Percentiles rank a stretch among this genome's conserved stretches.
phyloP scores from a whole-genome alignment of 2,888 invertebrate genomes.

The Eristalinus sepulchralis region DNA sequence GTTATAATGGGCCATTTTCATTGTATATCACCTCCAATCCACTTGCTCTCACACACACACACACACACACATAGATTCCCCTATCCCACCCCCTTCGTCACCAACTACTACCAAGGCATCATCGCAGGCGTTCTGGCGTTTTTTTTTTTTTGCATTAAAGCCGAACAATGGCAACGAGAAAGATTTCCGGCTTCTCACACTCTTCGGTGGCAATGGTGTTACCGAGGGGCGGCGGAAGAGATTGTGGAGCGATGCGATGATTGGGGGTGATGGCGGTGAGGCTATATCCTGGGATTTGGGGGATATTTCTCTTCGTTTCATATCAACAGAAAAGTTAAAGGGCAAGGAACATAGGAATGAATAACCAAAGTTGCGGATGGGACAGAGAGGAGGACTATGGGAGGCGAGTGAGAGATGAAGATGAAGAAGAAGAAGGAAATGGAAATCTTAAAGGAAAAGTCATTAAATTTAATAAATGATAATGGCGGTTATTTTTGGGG shows the following conservation, averaged over 20 bases:
- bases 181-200: neutral
- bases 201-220: no score
- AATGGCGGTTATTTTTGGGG: slow-evolving; percentile 43
- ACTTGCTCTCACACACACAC: slow-evolving; percentile 32
- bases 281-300: slow-evolving; percentile 9
- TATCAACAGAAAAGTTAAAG: slow-evolving; percentile 31
- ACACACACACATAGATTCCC: neutral
- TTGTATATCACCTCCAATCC: slow-evolving; percentile 49
- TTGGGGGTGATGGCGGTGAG: neutral
- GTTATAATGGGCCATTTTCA: slow-evolving; percentile 46
- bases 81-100: neutral
- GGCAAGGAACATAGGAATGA: slow-evolving; percentile 23
- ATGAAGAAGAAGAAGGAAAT: slow-evolving; percentile 38
- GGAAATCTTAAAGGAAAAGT: slow-evolving; percentile 59
- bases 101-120: neutral
- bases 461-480: slow-evolving; percentile 62
- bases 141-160: slow-evolving; percentile 8
- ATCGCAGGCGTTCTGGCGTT: neutral
- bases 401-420: neutral
- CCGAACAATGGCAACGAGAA: slow-evolving; percentile 14
- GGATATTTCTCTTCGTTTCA: slow-evolving; percentile 25
- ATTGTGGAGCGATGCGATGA: neutral
- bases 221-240: no score
- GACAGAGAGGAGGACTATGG: neutral
- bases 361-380: neutral